Percentiles rank a stretch among this genome's conserved stretches.
Conservation (phyloP, 2,888 invertebrate genomes). For the Osmoderma eremita region DNA sequence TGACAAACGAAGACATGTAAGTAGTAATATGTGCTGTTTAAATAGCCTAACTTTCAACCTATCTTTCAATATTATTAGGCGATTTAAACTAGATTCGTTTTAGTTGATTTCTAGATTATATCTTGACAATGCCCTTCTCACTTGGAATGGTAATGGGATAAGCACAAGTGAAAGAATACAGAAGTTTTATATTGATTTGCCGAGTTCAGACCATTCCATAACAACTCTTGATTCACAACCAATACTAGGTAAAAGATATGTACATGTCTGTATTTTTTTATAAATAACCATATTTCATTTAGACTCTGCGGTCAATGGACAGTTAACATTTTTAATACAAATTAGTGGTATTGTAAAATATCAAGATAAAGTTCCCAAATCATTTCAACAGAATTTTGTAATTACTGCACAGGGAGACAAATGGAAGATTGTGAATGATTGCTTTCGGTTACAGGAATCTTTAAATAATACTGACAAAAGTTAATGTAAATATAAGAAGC, state of each 20-base stretch:
- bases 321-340: conserved; percentile 84
- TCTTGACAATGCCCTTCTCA: conserved; percentile 82
- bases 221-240: conserved; percentile 90
- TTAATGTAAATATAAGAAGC: conserved; percentile 28
- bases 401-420: conserved; percentile 89
- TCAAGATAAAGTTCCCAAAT: conserved; percentile 69
- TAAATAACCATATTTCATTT: conserved; percentile 48
- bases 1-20: conserved; percentile 86
- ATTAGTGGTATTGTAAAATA: conserved; percentile 85
- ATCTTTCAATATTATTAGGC: no score
- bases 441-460: conserved; percentile 81
- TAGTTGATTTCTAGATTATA: conserved; percentile 83
- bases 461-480: conserved; percentile 49
- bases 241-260: conserved; percentile 67
- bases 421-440: conserved; percentile 94
- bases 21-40: conserved; percentile 50
- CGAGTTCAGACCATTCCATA: conserved; percentile 80
- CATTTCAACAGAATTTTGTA: conserved; percentile 87
- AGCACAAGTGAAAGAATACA: conserved; percentile 84
- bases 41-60: no score
- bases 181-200: conserved; percentile 86
- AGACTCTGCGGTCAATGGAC: conserved; percentile 80
- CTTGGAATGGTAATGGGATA: conserved; percentile 93
- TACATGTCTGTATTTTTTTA: conserved; percentile 7
- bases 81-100: conserved; percentile 50